Evolutionary conservation across 2,888 invertebrate genomes (phyloP).

Genomic region (Lepidocyrtinus sp.): DNA sequence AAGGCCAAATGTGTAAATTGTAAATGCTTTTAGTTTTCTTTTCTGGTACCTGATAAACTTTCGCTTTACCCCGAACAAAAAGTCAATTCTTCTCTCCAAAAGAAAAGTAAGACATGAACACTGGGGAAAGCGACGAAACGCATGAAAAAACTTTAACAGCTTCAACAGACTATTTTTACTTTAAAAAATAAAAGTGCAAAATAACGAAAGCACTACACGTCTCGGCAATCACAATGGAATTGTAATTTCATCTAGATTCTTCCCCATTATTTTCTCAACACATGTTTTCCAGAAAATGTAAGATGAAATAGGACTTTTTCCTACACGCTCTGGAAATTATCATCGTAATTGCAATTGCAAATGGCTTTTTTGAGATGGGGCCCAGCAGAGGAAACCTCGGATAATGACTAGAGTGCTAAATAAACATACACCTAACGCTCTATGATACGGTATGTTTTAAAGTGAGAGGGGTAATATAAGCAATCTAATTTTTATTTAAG

Average conservation of each 20-base stretch:
- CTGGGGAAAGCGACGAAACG: no score
- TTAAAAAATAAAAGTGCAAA: constrained; percentile 4
- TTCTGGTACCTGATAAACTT: background rate
- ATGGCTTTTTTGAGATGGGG: background rate
- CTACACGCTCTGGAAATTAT: background rate
- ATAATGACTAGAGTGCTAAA: no score
- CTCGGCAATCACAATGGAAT: constrained; percentile 47
- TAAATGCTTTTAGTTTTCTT: background rate
- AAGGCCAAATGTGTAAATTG: no score
- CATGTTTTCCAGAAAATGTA: background rate
- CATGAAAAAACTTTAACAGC: background rate
- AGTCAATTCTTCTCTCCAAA: background rate
- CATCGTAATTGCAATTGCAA: background rate
- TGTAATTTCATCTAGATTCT: constrained; percentile 37
- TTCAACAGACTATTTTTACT: no score
- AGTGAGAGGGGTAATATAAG: no score
- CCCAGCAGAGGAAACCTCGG: no score
- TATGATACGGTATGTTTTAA: no score
- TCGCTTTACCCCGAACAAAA: background rate
- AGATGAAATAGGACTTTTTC: background rate
- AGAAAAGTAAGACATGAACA: no score
- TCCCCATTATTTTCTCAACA: background rate
- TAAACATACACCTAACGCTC: no score
- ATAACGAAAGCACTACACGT: constrained; percentile 43
- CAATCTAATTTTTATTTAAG: no score